Evolutionary conservation across 2,797 vertebrate genomes (phyloP), one percentile per base, ranked within the genome.

Genomic region (Antennarius maculatus): DNA sequence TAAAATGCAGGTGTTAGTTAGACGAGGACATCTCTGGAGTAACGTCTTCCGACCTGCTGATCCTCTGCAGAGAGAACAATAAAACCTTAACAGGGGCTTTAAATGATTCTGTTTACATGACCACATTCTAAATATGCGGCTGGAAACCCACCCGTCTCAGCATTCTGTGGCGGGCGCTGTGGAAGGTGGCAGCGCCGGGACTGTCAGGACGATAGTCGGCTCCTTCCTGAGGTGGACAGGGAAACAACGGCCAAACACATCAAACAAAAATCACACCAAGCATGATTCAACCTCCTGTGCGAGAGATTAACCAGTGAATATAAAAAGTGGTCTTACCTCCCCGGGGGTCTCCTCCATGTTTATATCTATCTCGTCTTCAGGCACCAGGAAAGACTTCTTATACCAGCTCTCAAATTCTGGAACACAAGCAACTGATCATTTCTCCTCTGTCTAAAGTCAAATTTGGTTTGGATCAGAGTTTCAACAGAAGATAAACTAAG

Each of bases 371-470:
- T 93, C 9, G 1, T 95, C 91, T 13, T 90, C 89, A 0, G 94
- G 88, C 61, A 94, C 80, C 7, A 90, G 69, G 79, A 94, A 95
- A 12, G 90, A 92, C 56, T 95, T 93, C 0, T 90, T 92, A 85
- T 96, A 97, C 96, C 96, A 97, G 66, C 87, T 90, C 67, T 96
- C 94, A 77, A 97, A 97, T 79, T 97, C 96, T 96, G 84, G 6
- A 43, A 70, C 16, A 74, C 48, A 79, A 18, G 34, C 7, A 65
- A 29, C 7, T 10, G 6, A 50, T 52, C 28, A 61, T 43, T 56
- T 28, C 23, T 48, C 4, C 17, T 6, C 12, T 15, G 48, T 50
- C 10, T 8, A 17, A 18, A 29, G 17, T 13, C 15, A 2, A 7
- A 18, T 1, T 11, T 23, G n/a, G 29, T 31, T 46, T 54, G 13